A percentile compares a stretch with the other conserved stretches of the same genome.
These are phyloP conservation scores for Blomia tropicalis DNA, from an alignment of 2,888 invertebrate genomes.

Conservation along the genomic window DNA sequence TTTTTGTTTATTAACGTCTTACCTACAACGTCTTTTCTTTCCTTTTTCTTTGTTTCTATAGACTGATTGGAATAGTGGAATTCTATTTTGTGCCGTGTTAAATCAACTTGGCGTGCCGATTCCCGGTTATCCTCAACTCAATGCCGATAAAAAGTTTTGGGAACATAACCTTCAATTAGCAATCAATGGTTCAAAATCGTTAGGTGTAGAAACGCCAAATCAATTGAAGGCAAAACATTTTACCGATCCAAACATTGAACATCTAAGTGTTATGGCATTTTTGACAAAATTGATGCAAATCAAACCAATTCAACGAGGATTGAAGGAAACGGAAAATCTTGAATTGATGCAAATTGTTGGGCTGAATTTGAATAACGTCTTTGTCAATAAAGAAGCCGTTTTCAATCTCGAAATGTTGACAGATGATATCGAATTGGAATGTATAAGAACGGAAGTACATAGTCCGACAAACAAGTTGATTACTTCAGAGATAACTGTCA, in stretches of 20 bases:
- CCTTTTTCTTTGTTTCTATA: conserved; percentile 39
- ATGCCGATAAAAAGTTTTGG: conserved; percentile 57
- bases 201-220: conserved; percentile 58
- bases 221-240: conserved; percentile 80
- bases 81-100: conserved; percentile 68
- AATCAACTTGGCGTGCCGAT: conserved; percentile 74
- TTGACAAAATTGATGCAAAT: conserved; percentile 80
- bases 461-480: conserved; percentile 53
- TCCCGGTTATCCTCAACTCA: conserved; percentile 58
- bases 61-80: conserved; percentile 95
- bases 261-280: conserved; percentile 93
- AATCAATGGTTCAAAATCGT: conserved; percentile 45
- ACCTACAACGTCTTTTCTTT: conserved; percentile 6
- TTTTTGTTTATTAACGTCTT: conserved; percentile 26
- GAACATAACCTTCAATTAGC: conserved; percentile 44
- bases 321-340: conserved; percentile 45
- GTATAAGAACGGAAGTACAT: conserved; percentile 57
- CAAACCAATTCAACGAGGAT: conserved; percentile 46
- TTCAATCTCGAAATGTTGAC: conserved; percentile 40
- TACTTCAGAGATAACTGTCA: conserved; percentile 45
- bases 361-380: conserved; percentile 63
- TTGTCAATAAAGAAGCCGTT: conserved; percentile 56
- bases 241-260: conserved; percentile 84
- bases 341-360: conserved; percentile 58
- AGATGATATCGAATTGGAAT: conserved; percentile 51